Percentiles rank a stretch among this genome's conserved stretches.
phyloP scores from a whole-genome alignment of 2,113 vertebrate genomes.

The Pogona vitticeps region DNA sequence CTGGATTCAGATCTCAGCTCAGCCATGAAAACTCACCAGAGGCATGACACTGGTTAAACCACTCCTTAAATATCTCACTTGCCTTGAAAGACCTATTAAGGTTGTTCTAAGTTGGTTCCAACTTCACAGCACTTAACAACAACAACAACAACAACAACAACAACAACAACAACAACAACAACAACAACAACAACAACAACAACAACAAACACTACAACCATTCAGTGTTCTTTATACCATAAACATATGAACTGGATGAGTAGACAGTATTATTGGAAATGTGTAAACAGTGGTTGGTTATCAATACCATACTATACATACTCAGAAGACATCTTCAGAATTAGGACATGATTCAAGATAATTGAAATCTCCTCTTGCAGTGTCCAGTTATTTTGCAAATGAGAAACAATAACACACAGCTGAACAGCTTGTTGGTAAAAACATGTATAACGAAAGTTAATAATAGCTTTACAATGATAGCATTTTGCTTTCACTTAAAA shows the following conservation, averaged over 20 bases:
- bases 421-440: slow-evolving; percentile 30
- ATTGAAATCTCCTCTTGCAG: slow-evolving; percentile 23
- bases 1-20: too few relatives aligned
- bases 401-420: slow-evolving; percentile 38
- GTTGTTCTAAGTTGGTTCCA: too few relatives aligned
- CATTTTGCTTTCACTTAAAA: slow-evolving; percentile 38
- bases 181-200: too few relatives aligned
- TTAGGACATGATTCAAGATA: slow-evolving; percentile 16
- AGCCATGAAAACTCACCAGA: too few relatives aligned
- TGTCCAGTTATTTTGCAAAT: slow-evolving; percentile 31
- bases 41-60: too few relatives aligned
- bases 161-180: too few relatives aligned
- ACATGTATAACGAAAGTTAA: slow-evolving; percentile 13
- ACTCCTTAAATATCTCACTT: too few relatives aligned
- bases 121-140: too few relatives aligned
- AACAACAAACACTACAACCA: not conserved
- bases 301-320: not conserved
- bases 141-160: too few relatives aligned
- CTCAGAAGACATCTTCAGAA: slow-evolving; percentile 24
- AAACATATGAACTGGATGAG: slow-evolving; percentile 26
- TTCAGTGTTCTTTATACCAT: slow-evolving; percentile 8
- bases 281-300: slow-evolving; percentile 15
- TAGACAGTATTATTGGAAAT: not conserved
- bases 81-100: too few relatives aligned
- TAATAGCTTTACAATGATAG: slow-evolving; percentile 20